These are phyloP conservation scores for Epinephelus moara DNA, from an alignment of 2,113 vertebrate genomes.

Conservation along the genomic window DNA sequence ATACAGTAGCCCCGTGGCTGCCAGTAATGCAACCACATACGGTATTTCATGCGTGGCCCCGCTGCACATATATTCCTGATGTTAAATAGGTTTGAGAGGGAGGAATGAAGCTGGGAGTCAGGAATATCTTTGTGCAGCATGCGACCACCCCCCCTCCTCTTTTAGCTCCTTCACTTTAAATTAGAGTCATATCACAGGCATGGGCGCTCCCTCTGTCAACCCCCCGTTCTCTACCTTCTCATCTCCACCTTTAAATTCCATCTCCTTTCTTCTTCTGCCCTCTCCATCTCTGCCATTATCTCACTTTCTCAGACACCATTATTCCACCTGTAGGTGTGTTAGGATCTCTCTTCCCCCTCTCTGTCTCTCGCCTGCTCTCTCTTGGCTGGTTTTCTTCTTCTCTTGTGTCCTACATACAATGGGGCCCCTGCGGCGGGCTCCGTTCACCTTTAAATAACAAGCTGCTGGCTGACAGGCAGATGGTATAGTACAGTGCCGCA, in stretches of 20 bases:
- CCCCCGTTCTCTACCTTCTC: conserved; percentile 20
- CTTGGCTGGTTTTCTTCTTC: conserved; percentile 21
- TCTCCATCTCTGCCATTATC: conserved; percentile 46
- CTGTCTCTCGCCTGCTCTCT: background rate
- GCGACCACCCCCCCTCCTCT: conserved; percentile 72
- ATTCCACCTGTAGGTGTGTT: conserved; percentile 57
- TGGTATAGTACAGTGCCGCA: conserved; percentile 46
- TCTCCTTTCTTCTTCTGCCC: conserved; percentile 6
- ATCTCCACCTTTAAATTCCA: conserved; percentile 34
- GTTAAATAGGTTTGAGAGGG: conserved; percentile 29
- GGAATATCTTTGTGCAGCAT: conserved; percentile 70
- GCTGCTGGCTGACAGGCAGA: conserved; percentile 64
- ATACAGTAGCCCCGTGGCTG: conserved; percentile 21
- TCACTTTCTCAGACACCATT: conserved; percentile 18
- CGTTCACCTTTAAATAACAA: conserved; percentile 76
- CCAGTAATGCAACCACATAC: conserved; percentile 41
- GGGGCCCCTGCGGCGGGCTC: conserved; percentile 40
- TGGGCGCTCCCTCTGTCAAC: conserved; percentile 32
- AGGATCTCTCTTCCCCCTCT: conserved; percentile 4
- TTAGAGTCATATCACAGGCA: conserved; percentile 71
- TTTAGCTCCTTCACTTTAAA: conserved; percentile 78
- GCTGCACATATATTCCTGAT: conserved; percentile 9
- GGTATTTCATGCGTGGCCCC: background rate
- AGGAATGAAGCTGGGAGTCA: conserved; percentile 61
- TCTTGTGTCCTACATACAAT: conserved; percentile 60